phyloP scores from a whole-genome alignment of 2,113 vertebrate genomes.

The Mesocricetus auratus region DNA sequence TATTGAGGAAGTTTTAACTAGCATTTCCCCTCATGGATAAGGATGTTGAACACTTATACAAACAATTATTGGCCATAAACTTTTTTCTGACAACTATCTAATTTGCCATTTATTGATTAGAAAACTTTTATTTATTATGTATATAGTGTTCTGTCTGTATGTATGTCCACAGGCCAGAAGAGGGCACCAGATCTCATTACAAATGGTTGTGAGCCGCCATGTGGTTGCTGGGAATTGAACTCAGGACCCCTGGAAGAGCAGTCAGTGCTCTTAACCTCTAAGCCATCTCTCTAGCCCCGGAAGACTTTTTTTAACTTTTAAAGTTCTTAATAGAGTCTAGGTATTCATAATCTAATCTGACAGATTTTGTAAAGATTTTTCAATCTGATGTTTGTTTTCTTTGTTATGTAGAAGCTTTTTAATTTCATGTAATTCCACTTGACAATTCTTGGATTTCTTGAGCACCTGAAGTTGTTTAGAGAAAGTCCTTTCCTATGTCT shows the following conservation, averaged over 20 bases:
- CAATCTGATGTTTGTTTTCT: not conserved
- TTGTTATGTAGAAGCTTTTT: not conserved
- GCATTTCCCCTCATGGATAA: not conserved
- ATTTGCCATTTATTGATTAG: not conserved
- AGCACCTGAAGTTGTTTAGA: not conserved
- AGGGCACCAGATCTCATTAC: no score
- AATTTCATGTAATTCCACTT: not conserved
- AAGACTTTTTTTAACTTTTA: not conserved
- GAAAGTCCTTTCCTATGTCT: not conserved
- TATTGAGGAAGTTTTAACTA: not conserved
- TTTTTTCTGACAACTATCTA: not conserved
- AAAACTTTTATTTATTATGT: no score
- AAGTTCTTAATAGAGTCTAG: not conserved
- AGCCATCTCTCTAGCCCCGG: no score
- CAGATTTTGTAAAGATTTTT: not conserved
- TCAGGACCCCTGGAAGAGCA: no score
- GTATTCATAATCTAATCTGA: not conserved
- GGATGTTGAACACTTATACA: not conserved
- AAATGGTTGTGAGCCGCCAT: no score
- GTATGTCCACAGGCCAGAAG: no score
- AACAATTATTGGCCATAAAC: not conserved
- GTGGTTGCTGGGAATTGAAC: no score
- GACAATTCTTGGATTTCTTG: not conserved
- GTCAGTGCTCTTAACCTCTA: no score
- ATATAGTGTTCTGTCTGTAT: no score